Evolutionary conservation across 2,888 invertebrate genomes (phyloP).

Genomic region (Lasioglossum malachurum): DNA sequence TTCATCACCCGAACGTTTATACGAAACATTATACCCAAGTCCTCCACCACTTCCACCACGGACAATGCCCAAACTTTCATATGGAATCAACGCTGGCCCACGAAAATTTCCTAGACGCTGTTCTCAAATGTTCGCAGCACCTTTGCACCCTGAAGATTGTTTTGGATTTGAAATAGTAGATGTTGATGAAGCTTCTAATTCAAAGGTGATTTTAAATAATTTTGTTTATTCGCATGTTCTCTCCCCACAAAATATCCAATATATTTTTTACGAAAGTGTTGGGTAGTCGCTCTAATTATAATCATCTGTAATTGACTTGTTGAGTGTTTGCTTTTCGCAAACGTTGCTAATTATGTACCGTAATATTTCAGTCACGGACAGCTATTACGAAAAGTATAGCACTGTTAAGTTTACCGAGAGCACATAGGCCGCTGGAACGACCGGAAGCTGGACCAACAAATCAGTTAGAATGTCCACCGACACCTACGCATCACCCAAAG

Average conservation of each 20-base stretch:
- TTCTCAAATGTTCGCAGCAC: constrained; percentile 88
- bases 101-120: constrained; percentile 90
- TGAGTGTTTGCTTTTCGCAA: neutral
- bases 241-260: neutral
- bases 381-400: constrained; percentile 83
- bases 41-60: constrained; percentile 90
- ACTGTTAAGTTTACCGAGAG: constrained; percentile 86
- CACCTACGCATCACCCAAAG: constrained; percentile 94
- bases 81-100: constrained; percentile 88
- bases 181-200: constrained; percentile 88
- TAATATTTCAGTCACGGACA: constrained; percentile 77
- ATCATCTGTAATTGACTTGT: neutral
- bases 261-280: neutral
- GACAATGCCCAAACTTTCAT: constrained; percentile 91
- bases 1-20: constrained; percentile 77
- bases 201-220: constrained; percentile 74
- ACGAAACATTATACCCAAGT: constrained; percentile 79
- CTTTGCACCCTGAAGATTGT: constrained; percentile 89
- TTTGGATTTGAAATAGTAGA: constrained; percentile 94
- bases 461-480: constrained; percentile 92
- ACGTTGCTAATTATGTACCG: neutral
- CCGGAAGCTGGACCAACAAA: constrained; percentile 75
- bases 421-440: constrained; percentile 79
- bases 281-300: neutral
- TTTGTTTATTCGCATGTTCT: neutral